Conservation (phyloP, 1,140 invertebrate genomes). For the Ectropis grisescens region DNA sequence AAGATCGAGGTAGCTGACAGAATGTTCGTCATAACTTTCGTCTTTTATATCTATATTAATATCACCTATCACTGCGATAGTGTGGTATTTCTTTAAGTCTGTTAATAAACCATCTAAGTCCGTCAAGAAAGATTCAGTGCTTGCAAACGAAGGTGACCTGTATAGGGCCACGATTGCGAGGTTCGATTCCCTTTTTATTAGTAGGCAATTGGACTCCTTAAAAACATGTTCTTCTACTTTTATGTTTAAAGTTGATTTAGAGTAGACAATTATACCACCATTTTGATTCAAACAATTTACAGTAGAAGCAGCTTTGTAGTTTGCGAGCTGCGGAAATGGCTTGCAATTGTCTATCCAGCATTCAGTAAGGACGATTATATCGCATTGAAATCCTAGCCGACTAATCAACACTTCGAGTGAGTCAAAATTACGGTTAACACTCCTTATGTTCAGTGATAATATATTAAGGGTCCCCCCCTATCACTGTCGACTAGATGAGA, state of each 20-base stretch:
- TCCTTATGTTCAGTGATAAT: not conserved
- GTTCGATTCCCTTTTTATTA: conserved; percentile 1
- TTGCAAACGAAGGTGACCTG: conserved; percentile 5
- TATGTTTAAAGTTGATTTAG: not conserved
- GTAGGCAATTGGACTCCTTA: conserved; percentile 1
- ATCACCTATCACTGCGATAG: conserved; percentile 2
- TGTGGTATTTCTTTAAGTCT: not conserved
- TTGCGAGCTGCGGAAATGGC: not conserved
- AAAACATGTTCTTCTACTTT: conserved; percentile 1
- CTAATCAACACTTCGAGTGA: not conserved
- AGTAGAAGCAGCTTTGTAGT: not conserved
- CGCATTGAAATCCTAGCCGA: conserved; percentile 1
- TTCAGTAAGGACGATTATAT: conserved; percentile 5
- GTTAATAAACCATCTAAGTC: conserved; percentile 2
- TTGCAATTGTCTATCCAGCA: conserved; percentile 2
- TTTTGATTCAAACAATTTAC: conserved; percentile 2
- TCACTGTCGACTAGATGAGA: too few relatives aligned
- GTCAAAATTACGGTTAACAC: conserved; percentile 1
- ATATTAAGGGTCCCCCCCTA: too few relatives aligned
- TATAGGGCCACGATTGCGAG: conserved; percentile 3
- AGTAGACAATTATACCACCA: conserved; percentile 5
- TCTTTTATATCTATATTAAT: conserved; percentile 6
- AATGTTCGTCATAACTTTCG: not conserved
- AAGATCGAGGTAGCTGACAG: conserved; percentile 1
- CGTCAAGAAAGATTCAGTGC: conserved; percentile 1